Evolutionary conservation across 2,113 vertebrate genomes (phyloP).

Genomic region (Ammospiza nelsoni): DNA sequence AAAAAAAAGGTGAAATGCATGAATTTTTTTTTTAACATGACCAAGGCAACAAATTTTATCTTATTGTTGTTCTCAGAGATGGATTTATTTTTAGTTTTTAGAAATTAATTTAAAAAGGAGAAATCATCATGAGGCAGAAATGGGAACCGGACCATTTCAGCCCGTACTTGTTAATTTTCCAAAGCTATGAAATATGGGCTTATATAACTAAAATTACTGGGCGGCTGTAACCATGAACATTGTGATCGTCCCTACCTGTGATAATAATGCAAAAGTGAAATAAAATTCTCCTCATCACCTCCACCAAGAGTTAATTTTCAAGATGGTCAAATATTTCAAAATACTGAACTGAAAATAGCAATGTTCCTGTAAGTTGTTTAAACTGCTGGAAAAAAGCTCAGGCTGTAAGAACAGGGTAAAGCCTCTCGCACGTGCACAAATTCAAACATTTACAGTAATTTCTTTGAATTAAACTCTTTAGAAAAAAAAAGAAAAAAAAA

Average conservation of each 20-base stretch:
- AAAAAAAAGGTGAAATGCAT: not conserved
- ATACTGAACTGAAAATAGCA: slow-evolving; percentile 13
- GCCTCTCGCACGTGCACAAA: not conserved
- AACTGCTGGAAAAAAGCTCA: not conserved
- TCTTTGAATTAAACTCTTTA: not conserved
- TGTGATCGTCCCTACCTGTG: not conserved
- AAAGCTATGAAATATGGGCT: not conserved
- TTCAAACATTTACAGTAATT: not conserved
- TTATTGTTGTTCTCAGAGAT: not conserved
- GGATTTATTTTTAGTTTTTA: not conserved
- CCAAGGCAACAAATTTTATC: not conserved
- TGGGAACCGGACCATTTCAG: not conserved
- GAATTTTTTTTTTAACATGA: not conserved
- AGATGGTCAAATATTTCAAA: not conserved
- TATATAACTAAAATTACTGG: not conserved
- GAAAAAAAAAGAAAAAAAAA: not conserved
- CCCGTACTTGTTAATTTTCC: not conserved
- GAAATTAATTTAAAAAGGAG: not conserved
- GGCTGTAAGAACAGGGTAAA: not conserved
- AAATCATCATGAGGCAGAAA: not conserved
- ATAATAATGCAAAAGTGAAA: not conserved
- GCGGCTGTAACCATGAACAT: not conserved
- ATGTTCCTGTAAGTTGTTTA: not conserved
- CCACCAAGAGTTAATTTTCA: not conserved
- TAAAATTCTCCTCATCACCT: not conserved